Base-by-base conservation (phyloP, 2,797 vertebrate species). In the Anguilla anguilla region DNA sequence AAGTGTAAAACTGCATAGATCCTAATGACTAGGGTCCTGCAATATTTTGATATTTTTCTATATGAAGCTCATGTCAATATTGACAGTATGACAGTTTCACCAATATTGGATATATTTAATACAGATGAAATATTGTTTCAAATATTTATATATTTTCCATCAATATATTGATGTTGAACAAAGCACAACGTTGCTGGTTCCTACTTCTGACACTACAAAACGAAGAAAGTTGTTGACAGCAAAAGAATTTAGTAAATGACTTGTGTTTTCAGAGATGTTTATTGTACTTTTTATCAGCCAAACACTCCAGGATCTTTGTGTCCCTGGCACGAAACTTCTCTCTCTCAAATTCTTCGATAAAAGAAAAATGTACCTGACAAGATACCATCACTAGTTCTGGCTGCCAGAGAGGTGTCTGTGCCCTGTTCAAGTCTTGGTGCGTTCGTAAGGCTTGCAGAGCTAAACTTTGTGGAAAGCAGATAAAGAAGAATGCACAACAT, bases 341-440 rank as follows among this genome's bases (percentile, higher is more conserved):
- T 10, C 79, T n/a, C 46, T 51, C 51, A 49, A 82, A n/a, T 51
- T 17, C 43, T 82, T 13, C 0, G 0, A 25, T 49, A 82, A 46
- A 82, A 51, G 19, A 51, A 51, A 82, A 51, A 51, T 49, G 79
- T 51, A 82, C 15, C 46, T 83, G n/a, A 22, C 83, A 15, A 89
- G 86, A 67, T 93, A 92, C 92, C 77, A 92, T 93, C 91, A 92
- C 87, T 77, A 3, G 28, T 19, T 25, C 22, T 82, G 46, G 79
- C 46, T 89, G 91, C 82, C n/a, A 1, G 89, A 87, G 49, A 5
- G 10, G 67, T 89, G 88, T 87, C 88, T 92, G 90, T 91, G 90
- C 6, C 22, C 81, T 61, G 89, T 90, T 89, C 88, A 64, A 83
- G 72, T 91, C 43, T 51, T 31, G 46, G n/a, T 82, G 13, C 19